Evolutionary conservation across 2,888 invertebrate species (phyloP), one percentile per base, ranked within the genome.

Genomic region (Carabus problematicus): DNA sequence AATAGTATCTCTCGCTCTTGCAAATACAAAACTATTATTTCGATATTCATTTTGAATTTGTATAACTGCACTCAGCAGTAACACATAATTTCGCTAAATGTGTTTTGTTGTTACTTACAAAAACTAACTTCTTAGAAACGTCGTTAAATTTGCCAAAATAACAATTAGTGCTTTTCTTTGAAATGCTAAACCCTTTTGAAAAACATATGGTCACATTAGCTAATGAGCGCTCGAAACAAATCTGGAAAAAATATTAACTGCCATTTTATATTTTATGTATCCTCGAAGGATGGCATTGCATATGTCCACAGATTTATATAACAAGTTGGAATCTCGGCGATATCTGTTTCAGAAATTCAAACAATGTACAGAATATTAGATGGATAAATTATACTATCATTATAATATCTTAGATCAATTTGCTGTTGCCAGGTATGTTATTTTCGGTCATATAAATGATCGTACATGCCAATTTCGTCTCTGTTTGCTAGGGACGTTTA

Each of bases 341-440:
- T 11, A 47, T 47, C 47, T 47, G 16, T 18, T 52, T 9, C 52
- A 16, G 56, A 56, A 56, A 56, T 11, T 29, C 56, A 54, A 58
- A 67, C 56, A 56, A 52, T 59, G 66, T 59, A 49, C 41, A 19
- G 66, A 66, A 66, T 66, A 66, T 66, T 66, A 66, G 66, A 60
- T 67, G 54, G 19, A 60, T 60, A 60, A 67, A 67, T 67, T 67
- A 60, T 67, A 60, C 52, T 43, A 67, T 67, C 60, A 67, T 67
- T 67, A 67, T 67, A 67, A 62, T 62, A 62, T 69, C 69, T 69
- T 56, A 62, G 69, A 69, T 69, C 69, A 69, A 69, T 69, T 69
- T 69, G 55, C 60, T 56, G 56, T 39, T 11, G 56, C 29, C 29
- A 39, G 29, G 56, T 69, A 56, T 69, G 45, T 69, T 69, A 69